These are phyloP conservation scores for Lutraria lutraria DNA, from an alignment of 2,888 invertebrate genomes.

Conservation along the genomic window DNA sequence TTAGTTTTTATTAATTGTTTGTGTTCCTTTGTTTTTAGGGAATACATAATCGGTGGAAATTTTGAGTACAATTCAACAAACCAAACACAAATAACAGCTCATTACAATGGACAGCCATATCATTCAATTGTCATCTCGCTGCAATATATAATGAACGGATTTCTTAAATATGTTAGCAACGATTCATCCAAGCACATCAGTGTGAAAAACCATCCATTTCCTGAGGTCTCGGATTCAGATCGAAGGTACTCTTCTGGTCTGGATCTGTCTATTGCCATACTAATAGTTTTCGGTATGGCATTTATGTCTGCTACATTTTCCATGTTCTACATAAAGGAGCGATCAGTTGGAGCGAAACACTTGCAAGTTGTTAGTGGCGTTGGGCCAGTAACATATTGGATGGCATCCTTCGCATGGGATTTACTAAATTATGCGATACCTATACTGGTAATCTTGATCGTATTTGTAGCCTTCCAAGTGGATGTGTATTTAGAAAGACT, in stretches of 20 bases:
- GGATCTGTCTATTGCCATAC: conserved; percentile 78
- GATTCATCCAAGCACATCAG: conserved; percentile 59
- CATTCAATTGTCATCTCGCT: conserved; percentile 91
- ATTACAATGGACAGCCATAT: conserved; percentile 93
- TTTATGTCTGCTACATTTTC: conserved; percentile 84
- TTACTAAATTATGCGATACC: conserved; percentile 90
- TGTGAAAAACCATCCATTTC: conserved; percentile 73
- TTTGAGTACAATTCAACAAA: conserved; percentile 64
- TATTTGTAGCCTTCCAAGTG: conserved; percentile 90
- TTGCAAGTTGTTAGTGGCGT: conserved; percentile 84
- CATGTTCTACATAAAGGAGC: conserved; percentile 82
- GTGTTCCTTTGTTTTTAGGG: conserved; percentile 53
- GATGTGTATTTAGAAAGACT: conserved; percentile 86
- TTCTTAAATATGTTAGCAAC: conserved; percentile 68
- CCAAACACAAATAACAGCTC: conserved; percentile 87
- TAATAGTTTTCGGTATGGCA: conserved; percentile 83
- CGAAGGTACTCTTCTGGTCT: conserved; percentile 58
- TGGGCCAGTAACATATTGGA: conserved; percentile 89
- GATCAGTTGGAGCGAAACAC: conserved; percentile 80
- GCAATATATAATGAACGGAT: conserved; percentile 84
- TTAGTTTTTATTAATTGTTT: too few relatives aligned
- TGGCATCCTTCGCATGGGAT: conserved; percentile 91
- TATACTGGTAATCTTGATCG: conserved; percentile 89
- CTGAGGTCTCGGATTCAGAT: conserved; percentile 61
- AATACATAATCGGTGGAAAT: conserved; percentile 83